Percentiles rank a stretch among this genome's conserved stretches.
phyloP scores from a whole-genome alignment of 2,113 vertebrate genomes.

The Cepphus grylle region DNA sequence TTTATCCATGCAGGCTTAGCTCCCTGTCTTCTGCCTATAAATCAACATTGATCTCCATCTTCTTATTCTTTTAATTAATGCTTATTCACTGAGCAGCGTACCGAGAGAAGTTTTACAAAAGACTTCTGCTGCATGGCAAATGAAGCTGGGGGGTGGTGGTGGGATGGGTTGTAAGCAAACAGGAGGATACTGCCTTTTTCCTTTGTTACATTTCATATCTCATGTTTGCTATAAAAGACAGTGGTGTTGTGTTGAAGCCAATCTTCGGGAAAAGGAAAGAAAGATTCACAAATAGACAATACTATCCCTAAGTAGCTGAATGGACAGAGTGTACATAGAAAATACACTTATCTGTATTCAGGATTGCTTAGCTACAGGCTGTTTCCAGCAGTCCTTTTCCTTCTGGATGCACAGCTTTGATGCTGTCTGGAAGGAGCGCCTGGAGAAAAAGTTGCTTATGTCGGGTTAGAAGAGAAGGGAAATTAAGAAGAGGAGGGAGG shows the following conservation, averaged over 20 bases:
- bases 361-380: neutral
- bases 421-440: neutral
- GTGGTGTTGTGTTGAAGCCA: neutral
- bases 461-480: neutral
- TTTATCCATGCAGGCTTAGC: neutral
- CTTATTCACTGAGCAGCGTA: neutral
- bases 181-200: neutral
- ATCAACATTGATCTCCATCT: neutral
- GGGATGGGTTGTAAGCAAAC: neutral
- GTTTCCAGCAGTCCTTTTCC: slow-evolving; percentile 25
- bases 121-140: neutral
- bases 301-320: neutral
- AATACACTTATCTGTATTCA: neutral
- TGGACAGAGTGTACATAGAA: neutral
- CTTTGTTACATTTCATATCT: neutral
- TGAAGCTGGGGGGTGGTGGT: neutral
- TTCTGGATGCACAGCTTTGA: slow-evolving; percentile 35
- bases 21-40: neutral
- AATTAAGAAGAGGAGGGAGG: neutral
- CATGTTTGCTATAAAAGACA: neutral
- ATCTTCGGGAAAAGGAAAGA: neutral
- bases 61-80: slow-evolving; percentile 9
- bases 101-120: neutral
- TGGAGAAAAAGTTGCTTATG: slow-evolving; percentile 18
- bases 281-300: neutral